A percentile compares a stretch with the other conserved stretches of the same genome.
phyloP scores from a whole-genome alignment of 2,888 invertebrate genomes.

The Oegoconia quadripuncta region DNA sequence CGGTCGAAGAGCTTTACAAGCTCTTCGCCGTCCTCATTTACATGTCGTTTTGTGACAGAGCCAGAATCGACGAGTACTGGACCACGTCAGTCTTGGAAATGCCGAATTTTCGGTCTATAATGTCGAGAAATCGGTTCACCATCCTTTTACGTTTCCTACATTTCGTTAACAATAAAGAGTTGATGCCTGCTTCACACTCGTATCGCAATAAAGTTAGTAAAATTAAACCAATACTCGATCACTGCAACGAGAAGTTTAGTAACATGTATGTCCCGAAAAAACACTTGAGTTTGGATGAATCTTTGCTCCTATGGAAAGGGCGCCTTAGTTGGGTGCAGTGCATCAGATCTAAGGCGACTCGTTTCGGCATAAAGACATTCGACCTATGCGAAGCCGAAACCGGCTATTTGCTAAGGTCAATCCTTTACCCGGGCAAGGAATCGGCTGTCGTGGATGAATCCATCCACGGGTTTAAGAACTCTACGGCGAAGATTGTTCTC shows the following conservation, averaged over 20 bases:
- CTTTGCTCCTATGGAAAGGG: too few relatives aligned
- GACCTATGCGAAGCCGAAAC: conserved; percentile 18
- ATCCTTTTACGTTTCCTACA: conserved; percentile 1
- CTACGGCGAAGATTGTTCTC: conserved; percentile 20
- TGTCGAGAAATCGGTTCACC: conserved; percentile 6
- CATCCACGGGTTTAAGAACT: conserved; percentile 15
- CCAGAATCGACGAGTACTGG: conserved; percentile 8
- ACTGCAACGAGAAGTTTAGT: conserved; percentile 18
- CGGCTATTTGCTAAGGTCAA: too few relatives aligned
- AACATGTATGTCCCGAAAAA: neutral
- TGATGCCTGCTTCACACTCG: too few relatives aligned
- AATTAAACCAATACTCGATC: conserved; percentile 18
- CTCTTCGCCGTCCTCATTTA: conserved; percentile 6
- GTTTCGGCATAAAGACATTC: conserved; percentile 20
- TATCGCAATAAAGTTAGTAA: conserved; percentile 13
- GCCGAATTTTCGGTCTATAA: conserved; percentile 6
- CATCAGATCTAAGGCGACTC: conserved; percentile 18
- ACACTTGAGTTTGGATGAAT: conserved; percentile 15
- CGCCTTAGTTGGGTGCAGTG: conserved; percentile 20
- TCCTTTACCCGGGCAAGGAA: neutral
- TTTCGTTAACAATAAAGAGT: conserved; percentile 1
- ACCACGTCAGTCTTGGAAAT: conserved; percentile 6
- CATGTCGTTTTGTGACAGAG: conserved; percentile 2
- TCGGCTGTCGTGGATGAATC: conserved; percentile 1
- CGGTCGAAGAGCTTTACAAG: conserved; percentile 6